These are phyloP conservation scores for Calosoma granatense DNA, from an alignment of 1,140 invertebrate species.

Conservation along the genomic window DNA sequence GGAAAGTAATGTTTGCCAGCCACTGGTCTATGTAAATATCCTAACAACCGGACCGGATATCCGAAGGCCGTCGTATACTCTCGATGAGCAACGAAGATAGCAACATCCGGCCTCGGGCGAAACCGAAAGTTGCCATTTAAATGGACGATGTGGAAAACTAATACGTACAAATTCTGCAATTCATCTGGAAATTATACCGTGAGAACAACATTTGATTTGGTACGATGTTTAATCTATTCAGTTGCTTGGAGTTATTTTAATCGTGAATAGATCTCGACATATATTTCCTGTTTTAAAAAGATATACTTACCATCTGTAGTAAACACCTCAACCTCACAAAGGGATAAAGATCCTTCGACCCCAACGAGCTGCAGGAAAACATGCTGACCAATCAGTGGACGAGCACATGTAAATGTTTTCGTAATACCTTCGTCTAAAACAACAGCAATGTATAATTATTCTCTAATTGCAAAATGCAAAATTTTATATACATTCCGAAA, in stretches of 20 bases:
- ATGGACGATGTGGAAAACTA: no score
- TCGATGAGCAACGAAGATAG: not conserved
- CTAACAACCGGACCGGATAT: not conserved
- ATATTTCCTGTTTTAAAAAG: no score
- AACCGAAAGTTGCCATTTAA: no score
- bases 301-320: constrained; percentile 65
- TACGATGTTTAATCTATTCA: no score
- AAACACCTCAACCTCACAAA: constrained; percentile 88
- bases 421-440: constrained; percentile 59
- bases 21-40: not conserved
- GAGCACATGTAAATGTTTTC: constrained; percentile 78
- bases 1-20: no score
- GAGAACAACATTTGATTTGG: no score
- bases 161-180: no score
- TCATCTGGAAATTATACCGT: no score
- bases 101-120: not conserved
- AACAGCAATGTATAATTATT: not conserved
- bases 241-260: no score
- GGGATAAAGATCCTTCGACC: constrained; percentile 76
- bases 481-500: no score
- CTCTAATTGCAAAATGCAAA: no score
- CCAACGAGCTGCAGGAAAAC: constrained; percentile 84
- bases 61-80: not conserved
- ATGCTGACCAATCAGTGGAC: constrained; percentile 71
- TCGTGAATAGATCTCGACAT: no score